Conservation (phyloP, 1,140 invertebrate species). For the Bemisia tabaci region DNA sequence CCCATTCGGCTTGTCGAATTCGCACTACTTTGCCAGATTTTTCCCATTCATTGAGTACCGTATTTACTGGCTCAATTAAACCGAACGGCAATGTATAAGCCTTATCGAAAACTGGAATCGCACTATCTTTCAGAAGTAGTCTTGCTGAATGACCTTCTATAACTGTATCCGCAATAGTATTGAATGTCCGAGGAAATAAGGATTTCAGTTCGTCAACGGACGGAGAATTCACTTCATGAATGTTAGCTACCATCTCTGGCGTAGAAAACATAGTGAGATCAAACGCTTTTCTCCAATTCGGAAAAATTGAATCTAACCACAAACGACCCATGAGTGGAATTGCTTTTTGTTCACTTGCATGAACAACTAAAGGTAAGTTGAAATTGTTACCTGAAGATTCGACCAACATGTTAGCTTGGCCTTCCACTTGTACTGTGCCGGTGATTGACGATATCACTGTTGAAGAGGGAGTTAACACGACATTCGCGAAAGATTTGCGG, state of each 20-base stretch:
- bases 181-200: background rate
- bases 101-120: background rate
- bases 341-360: background rate
- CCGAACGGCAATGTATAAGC: background rate
- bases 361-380: background rate
- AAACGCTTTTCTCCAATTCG: background rate
- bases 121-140: background rate
- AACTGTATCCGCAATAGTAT: background rate
- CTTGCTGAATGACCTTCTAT: background rate
- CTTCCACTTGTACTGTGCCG: background rate
- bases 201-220: background rate
- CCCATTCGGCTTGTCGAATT: slow-evolving; percentile 19
- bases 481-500: background rate
- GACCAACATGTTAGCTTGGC: background rate
- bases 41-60: background rate
- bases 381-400: background rate
- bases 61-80: background rate
- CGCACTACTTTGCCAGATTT: background rate
- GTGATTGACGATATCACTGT: background rate
- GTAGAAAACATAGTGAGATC: background rate
- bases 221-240: background rate
- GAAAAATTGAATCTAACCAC: background rate
- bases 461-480: background rate
- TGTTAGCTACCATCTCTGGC: background rate
- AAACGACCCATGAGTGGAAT: background rate